Percentiles rank a stretch among this genome's conserved stretches.
These are phyloP conservation scores for Hylaeus anthracinus DNA, from an alignment of 1,140 invertebrate genomes.

Conservation along the genomic window DNA sequence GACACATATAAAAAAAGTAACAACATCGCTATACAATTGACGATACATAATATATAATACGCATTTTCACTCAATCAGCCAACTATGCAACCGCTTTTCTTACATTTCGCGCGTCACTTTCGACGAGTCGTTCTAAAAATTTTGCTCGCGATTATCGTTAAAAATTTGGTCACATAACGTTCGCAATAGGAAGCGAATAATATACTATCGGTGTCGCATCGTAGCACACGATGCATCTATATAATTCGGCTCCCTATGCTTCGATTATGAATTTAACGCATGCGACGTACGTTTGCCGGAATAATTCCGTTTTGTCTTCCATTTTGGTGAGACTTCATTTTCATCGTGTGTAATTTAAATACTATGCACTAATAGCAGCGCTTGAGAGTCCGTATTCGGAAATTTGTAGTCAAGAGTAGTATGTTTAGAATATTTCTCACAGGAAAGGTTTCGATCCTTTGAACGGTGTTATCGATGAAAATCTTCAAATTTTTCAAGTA, in stretches of 20 bases:
- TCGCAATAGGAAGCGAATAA: conserved; percentile 27
- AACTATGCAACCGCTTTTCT: conserved; percentile 63
- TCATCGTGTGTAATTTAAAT: background rate
- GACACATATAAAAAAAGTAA: conserved; percentile 79
- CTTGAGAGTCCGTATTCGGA: conserved; percentile 12
- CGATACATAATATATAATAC: conserved; percentile 71
- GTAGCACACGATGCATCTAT: background rate
- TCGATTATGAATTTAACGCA: conserved; percentile 12
- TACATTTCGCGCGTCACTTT: conserved; percentile 20
- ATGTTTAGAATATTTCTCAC: conserved; percentile 35
- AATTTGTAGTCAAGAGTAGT: background rate
- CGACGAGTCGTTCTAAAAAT: background rate
- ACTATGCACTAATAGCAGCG: conserved; percentile 41
- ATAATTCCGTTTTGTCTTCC: background rate
- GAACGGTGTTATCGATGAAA: background rate
- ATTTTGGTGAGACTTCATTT: background rate
- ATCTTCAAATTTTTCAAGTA: background rate
- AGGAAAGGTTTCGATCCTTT: conserved; percentile 23
- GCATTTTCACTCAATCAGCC: conserved; percentile 72
- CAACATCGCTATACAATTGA: conserved; percentile 75
- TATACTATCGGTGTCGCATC: background rate
- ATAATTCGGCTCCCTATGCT: conserved; percentile 17
- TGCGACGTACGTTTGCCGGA: conserved; percentile 15
- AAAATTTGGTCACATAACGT: conserved; percentile 14
- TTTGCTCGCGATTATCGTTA: conserved; percentile 2